Base-by-base conservation (phyloP, 64 coral and sea anemone species). In the Montipora foliosa region DNA sequence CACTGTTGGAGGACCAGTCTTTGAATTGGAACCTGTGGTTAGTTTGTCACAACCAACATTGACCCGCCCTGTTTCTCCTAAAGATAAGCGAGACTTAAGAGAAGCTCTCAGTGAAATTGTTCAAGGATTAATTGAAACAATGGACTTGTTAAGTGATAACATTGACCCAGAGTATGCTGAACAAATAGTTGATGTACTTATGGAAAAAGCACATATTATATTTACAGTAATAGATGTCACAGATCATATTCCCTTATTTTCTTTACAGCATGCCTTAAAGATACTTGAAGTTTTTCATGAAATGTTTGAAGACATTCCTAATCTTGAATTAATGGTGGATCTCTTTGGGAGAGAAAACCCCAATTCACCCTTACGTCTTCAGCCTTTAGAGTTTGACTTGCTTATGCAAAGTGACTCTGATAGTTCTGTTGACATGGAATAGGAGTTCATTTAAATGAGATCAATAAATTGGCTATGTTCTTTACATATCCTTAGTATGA, bases 251-350 rank as follows among this genome's bases (percentile, higher is more conserved):
- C 71, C 91, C 1, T 5, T 87, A 8, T 92, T 92, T 87, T 85
- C 80, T 13, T 6, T 92, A 49, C 44, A 78, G 10, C 91, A 92
- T 92, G 91, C 91, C 17, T 16, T 88, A 19, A 94, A 79, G 72
- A 89, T 81, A 37, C 29, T 94, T 3, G 77, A 89, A 64, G 77
- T 94, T 20, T 88, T 88, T 77, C 20, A 89, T 53, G 84, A 25
- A 25, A 25, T 25, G 3, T 92, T 92, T 87, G 91, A 92, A 22
- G 80, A 92, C 14, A 92, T 78, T 37, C 73, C 91, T 2, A 87
- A 92, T 45, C 69, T 84, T 49, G 80, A 77, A 44, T 50, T 57
- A 4, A 92, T 92, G 91, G 91, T 67, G 19, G 66, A 91, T 72
- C 77, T 91, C 12, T 92, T 77, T 44, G 71, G 47, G 6, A 29